Base-by-base conservation (phyloP, 2,797 vertebrate genomes). In the Artibeus jamaicensis region DNA sequence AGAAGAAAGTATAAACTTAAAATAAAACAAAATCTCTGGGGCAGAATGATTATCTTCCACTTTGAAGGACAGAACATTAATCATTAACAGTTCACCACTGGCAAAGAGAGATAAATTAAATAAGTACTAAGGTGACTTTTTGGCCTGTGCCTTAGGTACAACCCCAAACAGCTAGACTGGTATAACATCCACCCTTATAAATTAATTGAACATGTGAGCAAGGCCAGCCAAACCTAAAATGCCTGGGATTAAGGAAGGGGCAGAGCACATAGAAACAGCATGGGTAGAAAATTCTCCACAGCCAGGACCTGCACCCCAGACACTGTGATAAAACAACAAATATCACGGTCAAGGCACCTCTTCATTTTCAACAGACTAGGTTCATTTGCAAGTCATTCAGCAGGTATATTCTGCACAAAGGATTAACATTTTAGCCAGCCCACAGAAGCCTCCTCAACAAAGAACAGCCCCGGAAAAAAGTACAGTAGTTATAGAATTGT, bases 41-140 rank as follows among this genome's bases (percentile, higher is more conserved):
- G 32, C 10, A 9, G 16, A 67, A 91, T 73, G 79, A 87, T 67
- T 92, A 89, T 82, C 73, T 90, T 92, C 57, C 74, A 68, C 77
- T 91, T 93, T 46, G 65, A 96, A 95, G 65, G 46, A 90, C 3
- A 39, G 15, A 5, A 92, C 55, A 90, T 95, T 95, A 96, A 96
- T 94, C 82, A 97, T 93, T 93, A 97, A 88, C 87, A 87, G 12
- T 42, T 55, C 22, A 57, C 73, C 48, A 39, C 34, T 79, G 53
- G 62, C 73, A 95, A 96, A 86, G 46, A 68, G 15, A 85, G 67
- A 94, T 55, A 96, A 96, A 94, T 89, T 91, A 93, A 84, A 16
- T 70, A 83, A 90, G 77, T 57, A 48, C 48, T 94, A 85, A 91
- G 42, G 44, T 93, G 89, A 92, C 86, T 81, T 86, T 93, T 88